Base-by-base conservation (phyloP, 2,888 invertebrate genomes). In the Drosophila koepferae region DNA sequence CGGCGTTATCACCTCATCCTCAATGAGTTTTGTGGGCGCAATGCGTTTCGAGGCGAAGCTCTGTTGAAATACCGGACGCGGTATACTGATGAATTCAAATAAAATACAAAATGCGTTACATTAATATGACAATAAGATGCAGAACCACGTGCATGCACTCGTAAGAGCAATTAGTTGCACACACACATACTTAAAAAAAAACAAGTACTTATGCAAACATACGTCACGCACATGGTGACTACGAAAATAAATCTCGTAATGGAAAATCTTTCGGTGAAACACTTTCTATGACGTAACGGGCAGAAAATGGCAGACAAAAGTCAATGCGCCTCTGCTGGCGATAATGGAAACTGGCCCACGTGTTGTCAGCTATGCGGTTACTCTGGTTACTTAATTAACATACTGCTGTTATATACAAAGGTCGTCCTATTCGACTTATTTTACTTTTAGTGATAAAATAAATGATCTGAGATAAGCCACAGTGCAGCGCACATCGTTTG, bases 21-120 rank as follows among this genome's bases (percentile, higher is more conserved):
- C 93, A 60, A 90, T 88, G 49, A 91, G 90, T 60, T 91, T 91
- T 59, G 82, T 90, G 94, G 94, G 93, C 94, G 94, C 92, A 66
- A 87, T 83, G 59, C 91, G 81, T 71, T 92, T 93, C 20, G 86
- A 80, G 18, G 90, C 77, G 49, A 81, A 89, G 55, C 88, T 81
- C 90, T 92, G 72, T 82, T 97, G 96, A 93, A 97, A 97, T 84
- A 96, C 96, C 83, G 97, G 97, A 92, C 96, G 96, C 60, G 97
- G 96, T 93, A 96, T 95, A 92, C 96, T 96, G 93, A 20, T 61
- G 72, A 62, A 94, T 48, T n/a, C 2, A 93, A 93, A 87, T 62
- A 68, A 18, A 28, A 28, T 28, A 28, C 28, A 28, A 23, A 62
- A 53, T 53, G 53, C 34, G 63, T 80, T 55, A 64, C 28, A 63